phyloP scores from a whole-genome alignment of 1,140 invertebrate genomes.

The Drosophila dunni region DNA sequence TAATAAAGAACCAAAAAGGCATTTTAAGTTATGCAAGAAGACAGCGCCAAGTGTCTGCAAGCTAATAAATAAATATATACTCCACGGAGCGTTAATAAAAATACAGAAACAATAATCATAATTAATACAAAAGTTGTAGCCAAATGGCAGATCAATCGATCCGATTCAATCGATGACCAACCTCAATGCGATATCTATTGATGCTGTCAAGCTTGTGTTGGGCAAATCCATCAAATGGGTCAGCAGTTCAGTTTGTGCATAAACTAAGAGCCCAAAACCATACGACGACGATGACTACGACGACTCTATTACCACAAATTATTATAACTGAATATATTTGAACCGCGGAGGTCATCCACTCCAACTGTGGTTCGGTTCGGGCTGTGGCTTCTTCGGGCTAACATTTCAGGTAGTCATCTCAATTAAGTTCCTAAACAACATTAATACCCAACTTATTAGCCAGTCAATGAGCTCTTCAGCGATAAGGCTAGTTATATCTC shows the following conservation, averaged over 20 bases:
- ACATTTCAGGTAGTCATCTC: constrained; percentile 26
- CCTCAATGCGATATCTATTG: constrained; percentile 52
- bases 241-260: constrained; percentile 50
- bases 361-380: constrained; percentile 2
- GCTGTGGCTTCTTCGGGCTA: constrained; percentile 3
- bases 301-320: constrained; percentile 57
- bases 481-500: background rate
- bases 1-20: constrained; percentile 25
- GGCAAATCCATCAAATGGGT: constrained; percentile 63
- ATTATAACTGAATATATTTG: constrained; percentile 55
- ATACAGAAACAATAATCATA: background rate
- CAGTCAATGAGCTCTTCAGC: constrained; percentile 31
- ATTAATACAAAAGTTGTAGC: constrained; percentile 11
- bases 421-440: constrained; percentile 45
- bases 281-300: background rate
- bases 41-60: constrained; percentile 26
- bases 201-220: constrained; percentile 12
- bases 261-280: background rate
- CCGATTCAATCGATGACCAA: constrained; percentile 46
- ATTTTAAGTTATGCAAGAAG: constrained; percentile 60
- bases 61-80: constrained; percentile 26
- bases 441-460: constrained; percentile 44
- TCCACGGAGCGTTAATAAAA: background rate
- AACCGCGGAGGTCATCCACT: constrained; percentile 39
- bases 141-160: constrained; percentile 12